Conservation (phyloP, 1,140 invertebrate genomes). For the Drosophila repleta region DNA sequence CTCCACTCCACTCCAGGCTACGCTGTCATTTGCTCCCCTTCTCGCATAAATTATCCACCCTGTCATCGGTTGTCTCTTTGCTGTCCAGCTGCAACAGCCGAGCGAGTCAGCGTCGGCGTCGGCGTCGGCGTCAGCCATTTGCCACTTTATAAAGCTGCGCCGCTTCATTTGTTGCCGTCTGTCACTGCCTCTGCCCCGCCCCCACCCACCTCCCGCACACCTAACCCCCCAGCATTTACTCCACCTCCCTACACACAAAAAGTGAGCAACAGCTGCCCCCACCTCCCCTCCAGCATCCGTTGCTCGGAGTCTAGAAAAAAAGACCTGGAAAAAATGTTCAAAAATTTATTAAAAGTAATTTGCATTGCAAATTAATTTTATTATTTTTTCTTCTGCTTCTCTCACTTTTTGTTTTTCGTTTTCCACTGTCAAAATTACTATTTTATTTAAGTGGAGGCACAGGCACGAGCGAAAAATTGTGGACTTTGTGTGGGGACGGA, state of each 20-base stretch:
- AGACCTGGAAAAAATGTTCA: conserved; percentile 39
- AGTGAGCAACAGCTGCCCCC: conserved; percentile 43
- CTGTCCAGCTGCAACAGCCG: conserved; percentile 7
- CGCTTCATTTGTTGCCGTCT: conserved; percentile 45
- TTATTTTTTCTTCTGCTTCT: conserved; percentile 43
- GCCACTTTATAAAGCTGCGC: conserved; percentile 44
- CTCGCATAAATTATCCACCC: conserved; percentile 37
- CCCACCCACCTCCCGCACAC: neutral
- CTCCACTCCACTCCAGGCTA: neutral
- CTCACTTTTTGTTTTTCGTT: conserved; percentile 3
- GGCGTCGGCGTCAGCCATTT: no score
- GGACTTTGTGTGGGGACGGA: neutral
- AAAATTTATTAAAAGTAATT: conserved; percentile 69
- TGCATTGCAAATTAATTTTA: conserved; percentile 77
- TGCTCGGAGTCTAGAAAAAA: conserved; percentile 9
- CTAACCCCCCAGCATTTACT: neutral
- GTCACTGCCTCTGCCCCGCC: neutral
- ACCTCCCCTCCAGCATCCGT: conserved; percentile 11
- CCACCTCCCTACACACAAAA: neutral
- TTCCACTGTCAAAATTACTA: conserved; percentile 38
- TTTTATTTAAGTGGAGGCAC: conserved; percentile 34
- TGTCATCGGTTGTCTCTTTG: conserved; percentile 37
- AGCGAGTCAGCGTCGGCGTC: no score
- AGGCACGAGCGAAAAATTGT: neutral
- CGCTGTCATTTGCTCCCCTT: neutral